phyloP scores from a whole-genome alignment of 2,113 vertebrate genomes.

The Heterotilapia buettikoferi region DNA sequence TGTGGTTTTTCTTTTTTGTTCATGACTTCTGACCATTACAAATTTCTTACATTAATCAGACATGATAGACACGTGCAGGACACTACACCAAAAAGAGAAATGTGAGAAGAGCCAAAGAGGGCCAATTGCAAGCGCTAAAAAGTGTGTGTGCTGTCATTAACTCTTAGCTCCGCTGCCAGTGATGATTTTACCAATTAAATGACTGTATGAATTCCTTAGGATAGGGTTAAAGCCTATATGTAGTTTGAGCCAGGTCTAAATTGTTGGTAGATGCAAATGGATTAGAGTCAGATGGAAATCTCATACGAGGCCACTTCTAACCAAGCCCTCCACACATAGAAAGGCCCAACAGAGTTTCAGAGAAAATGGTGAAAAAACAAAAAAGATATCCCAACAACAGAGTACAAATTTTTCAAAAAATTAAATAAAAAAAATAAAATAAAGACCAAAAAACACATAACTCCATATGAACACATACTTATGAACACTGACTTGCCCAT shows the following conservation, averaged over 20 bases:
- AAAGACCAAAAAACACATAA: constrained; percentile 30
- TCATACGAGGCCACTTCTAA: constrained; percentile 51
- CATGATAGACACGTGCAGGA: constrained; percentile 78
- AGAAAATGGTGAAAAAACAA: constrained; percentile 43
- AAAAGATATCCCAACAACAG: constrained; percentile 38
- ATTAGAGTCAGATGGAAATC: constrained; percentile 37
- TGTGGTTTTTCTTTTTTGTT: constrained; percentile 22
- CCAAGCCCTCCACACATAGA: constrained; percentile 59
- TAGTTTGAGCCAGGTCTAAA: constrained; percentile 16
- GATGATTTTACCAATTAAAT: background rate
- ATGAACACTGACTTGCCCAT: constrained; percentile 53
- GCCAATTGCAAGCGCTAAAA: constrained; percentile 1
- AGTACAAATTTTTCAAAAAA: background rate
- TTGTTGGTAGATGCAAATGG: constrained; percentile 25
- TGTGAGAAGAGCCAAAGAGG: constrained; percentile 27
- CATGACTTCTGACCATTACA: constrained; percentile 44
- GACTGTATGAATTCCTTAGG: background rate
- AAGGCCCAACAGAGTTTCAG: constrained; percentile 34
- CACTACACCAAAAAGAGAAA: constrained; percentile 60
- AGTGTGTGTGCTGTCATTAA: background rate
- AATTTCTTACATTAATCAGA: constrained; percentile 53
- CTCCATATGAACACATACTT: constrained; percentile 33
- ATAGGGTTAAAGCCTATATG: background rate
- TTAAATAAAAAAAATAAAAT: background rate
- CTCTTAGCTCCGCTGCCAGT: background rate